Conservation (phyloP, 2,888 invertebrate species). For the Tridacna crocea region DNA sequence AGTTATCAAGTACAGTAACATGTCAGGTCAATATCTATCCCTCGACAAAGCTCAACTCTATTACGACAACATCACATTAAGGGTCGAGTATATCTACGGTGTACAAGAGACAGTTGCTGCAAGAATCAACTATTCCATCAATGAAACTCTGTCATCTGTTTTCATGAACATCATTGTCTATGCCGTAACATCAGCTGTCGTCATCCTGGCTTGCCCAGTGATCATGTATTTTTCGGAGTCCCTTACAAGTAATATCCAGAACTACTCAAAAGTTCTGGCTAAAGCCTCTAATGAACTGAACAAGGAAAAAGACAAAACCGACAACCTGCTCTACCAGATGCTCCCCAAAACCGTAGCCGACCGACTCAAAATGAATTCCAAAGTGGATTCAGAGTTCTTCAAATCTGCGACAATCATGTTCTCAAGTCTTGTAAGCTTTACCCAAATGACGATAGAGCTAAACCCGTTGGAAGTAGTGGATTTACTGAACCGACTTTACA, state of each 20-base stretch:
- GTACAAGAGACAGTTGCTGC: constrained; percentile 86
- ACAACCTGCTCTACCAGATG: constrained; percentile 71
- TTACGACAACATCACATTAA: constrained; percentile 92
- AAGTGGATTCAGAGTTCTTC: constrained; percentile 70
- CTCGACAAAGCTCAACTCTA: constrained; percentile 91
- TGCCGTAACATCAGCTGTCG: constrained; percentile 41
- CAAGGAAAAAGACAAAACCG: constrained; percentile 63
- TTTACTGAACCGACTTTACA: constrained; percentile 67
- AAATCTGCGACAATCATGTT: constrained; percentile 72
- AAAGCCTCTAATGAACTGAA: constrained; percentile 66
- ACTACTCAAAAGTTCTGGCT: constrained; percentile 70
- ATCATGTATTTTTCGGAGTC: constrained; percentile 57
- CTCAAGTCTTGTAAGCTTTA: constrained; percentile 67
- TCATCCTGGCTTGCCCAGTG: constrained; percentile 60
- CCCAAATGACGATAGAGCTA: constrained; percentile 46
- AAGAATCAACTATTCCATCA: constrained; percentile 55
- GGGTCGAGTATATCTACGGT: constrained; percentile 91
- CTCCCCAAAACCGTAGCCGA: constrained; percentile 69
- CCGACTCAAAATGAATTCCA: constrained; percentile 60
- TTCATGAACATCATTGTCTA: constrained; percentile 78
- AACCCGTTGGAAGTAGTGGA: constrained; percentile 66
- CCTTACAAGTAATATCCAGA: constrained; percentile 69
- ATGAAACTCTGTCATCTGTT: constrained; percentile 82
- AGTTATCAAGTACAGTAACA: constrained; percentile 60
- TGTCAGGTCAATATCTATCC: constrained; percentile 74